Base-by-base conservation (phyloP, 2,113 vertebrate genomes). In the Phyllopteryx taeniolatus region DNA sequence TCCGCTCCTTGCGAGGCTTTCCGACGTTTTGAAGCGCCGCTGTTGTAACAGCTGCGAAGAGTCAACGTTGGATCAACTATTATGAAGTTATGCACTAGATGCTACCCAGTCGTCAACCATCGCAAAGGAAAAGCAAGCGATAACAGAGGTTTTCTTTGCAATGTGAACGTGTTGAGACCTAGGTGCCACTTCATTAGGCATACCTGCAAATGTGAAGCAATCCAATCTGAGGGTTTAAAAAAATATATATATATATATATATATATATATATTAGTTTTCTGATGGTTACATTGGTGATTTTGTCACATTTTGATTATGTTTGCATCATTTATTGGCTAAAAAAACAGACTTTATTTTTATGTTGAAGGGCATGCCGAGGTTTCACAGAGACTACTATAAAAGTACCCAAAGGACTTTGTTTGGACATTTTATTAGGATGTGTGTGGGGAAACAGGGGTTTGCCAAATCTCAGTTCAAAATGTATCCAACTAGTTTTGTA, bases 1-100 rank as follows among this genome's bases (percentile, higher is more conserved):
- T 94, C 94, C 93, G 93, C 93, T 88, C 85, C 91, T 92, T 90
- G 83, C 92, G 89, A 91, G 81, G 83, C 14, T 71, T 22, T 69
- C 20, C 89, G 56, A 51, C 82, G 27, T 67, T 70, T 27, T 35
- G 31, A 49, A 33, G 15, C 3, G 6, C 59, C 42, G 2, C 62
- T 67, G 44, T 61, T 53, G 1, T 43, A 17, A 77, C 80, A 79
- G 68, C 83, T 74, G 66, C 8, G 43, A 76, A 67, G 75, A 22
- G 20, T 72, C 70, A 75, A 64, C 77, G 35, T 35, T 53, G 72
- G 62, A 33, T 59, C 47, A 68, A 2, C 22, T 9, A 31, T 62
- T 22, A n/a, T 62, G n/a, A 71, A 60, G 65, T 54, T 0, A 47
- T n/a, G 22, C 65, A 20, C 31, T 22, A 47, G 35, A 72, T 17